Evolutionary conservation across 2,888 invertebrate genomes (phyloP), one percentile per base, ranked within the genome.

Genomic region (Morpho deidamia): DNA sequence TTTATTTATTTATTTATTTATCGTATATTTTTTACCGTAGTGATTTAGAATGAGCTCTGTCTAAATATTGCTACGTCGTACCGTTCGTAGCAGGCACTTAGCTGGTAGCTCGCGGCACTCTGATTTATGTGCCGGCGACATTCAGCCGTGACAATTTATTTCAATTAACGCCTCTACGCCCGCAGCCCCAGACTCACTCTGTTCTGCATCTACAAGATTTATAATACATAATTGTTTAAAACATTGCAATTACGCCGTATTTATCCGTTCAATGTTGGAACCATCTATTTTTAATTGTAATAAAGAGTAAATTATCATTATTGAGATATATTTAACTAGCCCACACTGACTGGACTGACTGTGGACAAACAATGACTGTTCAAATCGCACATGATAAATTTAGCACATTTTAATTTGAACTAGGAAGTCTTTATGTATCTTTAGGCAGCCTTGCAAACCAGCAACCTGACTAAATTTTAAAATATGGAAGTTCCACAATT

Each of bases 131-230:
- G 74, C 78, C 74, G 70, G 72, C 83, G 78, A 77, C 83, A 76
- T 70, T 71, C 74, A 77, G 76, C 74, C 78, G 81, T 78, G 84
- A 88, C 89, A 87, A 88, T 89, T 88, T 83, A 89, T 89, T 89
- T 89, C 89, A 89, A 89, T 89, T 89, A 89, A 75, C 78, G 81
- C 76, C 68, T 55, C 68, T 64, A 65, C 72, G 78, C 81, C 83
- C 71, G 67, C 56, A 57, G 60, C 62, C 43, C 42, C 11, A 14
- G 11, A 23, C 33, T 12, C 34, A 47, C 60, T 61, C 62, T 55
- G 59, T 54, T 58, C 69, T 71, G 67, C 72, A 63, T 55, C 59
- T 62, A 58, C 56, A 60, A 63, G 59, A 66, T 60, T 64, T 60
- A 59, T 58, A 57, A 54, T 58, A 58, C 42, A 56, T 45, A 53